Evolutionary conservation across 2,888 invertebrate species (phyloP).

Genomic region (Cerastis rubricosa): DNA sequence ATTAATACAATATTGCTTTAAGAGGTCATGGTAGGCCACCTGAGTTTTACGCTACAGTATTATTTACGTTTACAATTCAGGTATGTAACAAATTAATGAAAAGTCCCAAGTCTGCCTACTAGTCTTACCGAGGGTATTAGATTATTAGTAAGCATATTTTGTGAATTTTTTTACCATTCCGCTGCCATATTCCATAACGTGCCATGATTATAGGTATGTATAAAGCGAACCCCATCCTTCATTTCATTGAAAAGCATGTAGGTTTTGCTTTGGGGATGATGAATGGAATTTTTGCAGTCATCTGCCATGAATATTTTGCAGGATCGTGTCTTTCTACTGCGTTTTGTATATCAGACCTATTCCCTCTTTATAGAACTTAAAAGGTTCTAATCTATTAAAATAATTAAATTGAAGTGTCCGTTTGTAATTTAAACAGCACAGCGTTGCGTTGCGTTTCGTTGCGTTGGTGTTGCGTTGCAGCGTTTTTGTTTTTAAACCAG

Average conservation of each 20-base stretch:
- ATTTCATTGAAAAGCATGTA: not conserved
- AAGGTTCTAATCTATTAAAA: not conserved
- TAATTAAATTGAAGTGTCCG: not conserved
- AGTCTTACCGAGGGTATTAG: no score
- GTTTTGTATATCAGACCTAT: not conserved
- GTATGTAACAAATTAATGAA: no score
- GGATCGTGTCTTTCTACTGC: not conserved
- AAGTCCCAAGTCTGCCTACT: no score
- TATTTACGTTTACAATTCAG: no score
- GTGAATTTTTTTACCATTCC: not conserved
- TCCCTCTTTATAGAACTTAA: not conserved
- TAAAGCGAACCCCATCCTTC: not conserved
- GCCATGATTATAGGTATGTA: not conserved
- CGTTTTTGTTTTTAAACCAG: no score
- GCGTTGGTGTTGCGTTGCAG: no score
- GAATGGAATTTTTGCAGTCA: not conserved
- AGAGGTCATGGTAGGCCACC: no score
- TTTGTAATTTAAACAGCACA: not conserved
- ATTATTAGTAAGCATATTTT: not conserved
- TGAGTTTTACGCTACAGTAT: no score
- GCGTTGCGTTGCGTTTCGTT: no score
- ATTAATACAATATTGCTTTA: no score
- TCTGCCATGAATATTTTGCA: not conserved
- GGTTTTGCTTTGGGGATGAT: not conserved
- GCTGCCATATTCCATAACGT: not conserved